These are phyloP conservation scores for Cyprinella venusta DNA, from an alignment of 2,797 vertebrate species.

Conservation along the genomic window DNA sequence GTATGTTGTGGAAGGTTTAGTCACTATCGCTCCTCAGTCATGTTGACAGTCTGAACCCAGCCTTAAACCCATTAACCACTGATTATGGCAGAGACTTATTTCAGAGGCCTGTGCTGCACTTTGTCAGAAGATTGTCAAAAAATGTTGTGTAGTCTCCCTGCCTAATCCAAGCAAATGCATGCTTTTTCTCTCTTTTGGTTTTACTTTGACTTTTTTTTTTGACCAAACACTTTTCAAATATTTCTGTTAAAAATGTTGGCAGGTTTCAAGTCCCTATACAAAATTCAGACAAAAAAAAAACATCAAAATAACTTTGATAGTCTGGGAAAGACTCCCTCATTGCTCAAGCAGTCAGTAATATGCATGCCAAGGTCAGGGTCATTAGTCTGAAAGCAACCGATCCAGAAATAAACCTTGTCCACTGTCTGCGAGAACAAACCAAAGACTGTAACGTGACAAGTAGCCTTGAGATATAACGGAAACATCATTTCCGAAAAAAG, in stretches of 20 bases:
- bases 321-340: conserved; percentile 40
- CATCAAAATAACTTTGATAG: conserved; percentile 38
- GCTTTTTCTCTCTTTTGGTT: neutral
- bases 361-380: conserved; percentile 20
- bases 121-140: neutral
- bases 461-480: conserved; percentile 24
- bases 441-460: conserved; percentile 69
- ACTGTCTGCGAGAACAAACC: conserved; percentile 54
- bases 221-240: conserved; percentile 26
- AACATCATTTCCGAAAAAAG: conserved; percentile 50
- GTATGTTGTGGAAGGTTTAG: conserved; percentile 9
- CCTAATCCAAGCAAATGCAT: neutral
- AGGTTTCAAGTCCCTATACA: neutral
- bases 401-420: conserved; percentile 59
- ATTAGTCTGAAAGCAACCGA: conserved; percentile 52
- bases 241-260: conserved; percentile 38
- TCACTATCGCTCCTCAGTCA: neutral
- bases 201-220: neutral
- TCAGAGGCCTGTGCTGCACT: neutral
- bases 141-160: neutral
- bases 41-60: neutral
- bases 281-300: neutral
- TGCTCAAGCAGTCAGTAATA: conserved; percentile 34
- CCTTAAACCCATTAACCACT: neutral
- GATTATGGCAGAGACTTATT: neutral